phyloP scores from a whole-genome alignment of 2,888 invertebrate genomes.

The Sinohyriopsis cumingii region DNA sequence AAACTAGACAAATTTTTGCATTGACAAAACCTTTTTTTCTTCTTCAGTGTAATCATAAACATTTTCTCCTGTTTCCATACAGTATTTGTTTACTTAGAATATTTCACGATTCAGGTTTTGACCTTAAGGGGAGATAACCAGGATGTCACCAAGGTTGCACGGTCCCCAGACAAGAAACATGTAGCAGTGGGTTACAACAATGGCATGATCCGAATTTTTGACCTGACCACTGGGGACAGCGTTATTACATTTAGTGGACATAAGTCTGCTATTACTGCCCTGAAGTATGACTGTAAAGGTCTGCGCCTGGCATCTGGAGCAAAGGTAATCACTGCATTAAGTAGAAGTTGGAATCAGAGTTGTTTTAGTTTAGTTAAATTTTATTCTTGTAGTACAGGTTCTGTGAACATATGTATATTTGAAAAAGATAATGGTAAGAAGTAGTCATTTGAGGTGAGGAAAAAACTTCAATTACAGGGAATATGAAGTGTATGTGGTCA shows the following conservation, averaged over 20 bases:
- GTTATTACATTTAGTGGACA: conserved; percentile 86
- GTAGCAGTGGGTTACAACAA: conserved; percentile 94
- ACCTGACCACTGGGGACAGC: conserved; percentile 80
- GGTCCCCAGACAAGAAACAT: conserved; percentile 83
- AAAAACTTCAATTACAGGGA: no score
- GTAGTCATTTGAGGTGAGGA: no score
- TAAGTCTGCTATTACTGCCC: conserved; percentile 84
- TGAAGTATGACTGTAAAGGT: conserved; percentile 88
- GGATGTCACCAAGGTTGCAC: conserved; percentile 83
- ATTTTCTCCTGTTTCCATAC: no score
- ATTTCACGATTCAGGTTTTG: conserved; percentile 77
- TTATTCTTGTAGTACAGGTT: not conserved
- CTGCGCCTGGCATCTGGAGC: conserved; percentile 91
- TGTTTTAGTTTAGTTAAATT: not conserved
- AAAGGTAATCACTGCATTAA: conserved; percentile 75
- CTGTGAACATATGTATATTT: not conserved
- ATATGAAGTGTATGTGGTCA: no score
- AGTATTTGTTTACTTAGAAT: not conserved
- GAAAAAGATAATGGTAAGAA: not conserved
- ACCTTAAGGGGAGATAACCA: conserved; percentile 86
- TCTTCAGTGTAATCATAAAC: no score
- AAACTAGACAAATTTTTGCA: no score
- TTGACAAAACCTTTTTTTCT: no score
- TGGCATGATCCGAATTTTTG: conserved; percentile 89
- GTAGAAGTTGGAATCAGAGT: not conserved